Evolutionary conservation across 2,888 invertebrate species (phyloP), one percentile per base, ranked within the genome.

Genomic region (Catotricha subobsoleta): DNA sequence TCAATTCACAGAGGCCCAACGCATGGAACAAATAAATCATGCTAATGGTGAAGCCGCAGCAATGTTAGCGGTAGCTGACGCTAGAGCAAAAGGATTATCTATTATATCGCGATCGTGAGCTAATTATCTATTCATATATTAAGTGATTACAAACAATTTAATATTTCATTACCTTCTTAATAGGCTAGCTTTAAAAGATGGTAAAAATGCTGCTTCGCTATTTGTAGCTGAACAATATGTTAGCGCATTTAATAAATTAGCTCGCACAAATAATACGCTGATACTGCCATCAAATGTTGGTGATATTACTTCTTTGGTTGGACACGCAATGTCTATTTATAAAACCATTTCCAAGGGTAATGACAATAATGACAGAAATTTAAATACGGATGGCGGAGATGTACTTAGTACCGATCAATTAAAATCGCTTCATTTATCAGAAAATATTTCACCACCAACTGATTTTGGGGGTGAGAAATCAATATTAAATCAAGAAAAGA

Each of bases 171-270:
- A 12, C 25, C 9, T 21, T 44, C 42, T 39, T 56, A 58, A 9
- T 56, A 79, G 73, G 72, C 15, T 36, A 23, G 20, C 36, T 15
- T 16, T 16, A 13, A 36, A 25, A 2, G 13, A 82, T 54, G 94
- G 88, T 18, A 74, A 75, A 47, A 79, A 86, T 64, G 98, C 97
- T 0, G 97, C 97, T 2, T 80, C 90, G 0, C 66, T 97, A 29
- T 77, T 79, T 12, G 70, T 98, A 45, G 98, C 98, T 0, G 95
- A 98, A 55, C 87, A 95, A 57, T 99, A 99, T 58, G 88, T 98
- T 29, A 66, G 72, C 16, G 95, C 97, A 12, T 98, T 98, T 63
- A 75, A 84, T 55, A 81, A 91, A 54, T 65, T 99, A 46, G 97
- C 98, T 1, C 81, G 86, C 60, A 80, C 80, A 10, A 86, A 79